Base-by-base conservation (phyloP, 2,797 vertebrate species). In the Malacoraja senta region DNA sequence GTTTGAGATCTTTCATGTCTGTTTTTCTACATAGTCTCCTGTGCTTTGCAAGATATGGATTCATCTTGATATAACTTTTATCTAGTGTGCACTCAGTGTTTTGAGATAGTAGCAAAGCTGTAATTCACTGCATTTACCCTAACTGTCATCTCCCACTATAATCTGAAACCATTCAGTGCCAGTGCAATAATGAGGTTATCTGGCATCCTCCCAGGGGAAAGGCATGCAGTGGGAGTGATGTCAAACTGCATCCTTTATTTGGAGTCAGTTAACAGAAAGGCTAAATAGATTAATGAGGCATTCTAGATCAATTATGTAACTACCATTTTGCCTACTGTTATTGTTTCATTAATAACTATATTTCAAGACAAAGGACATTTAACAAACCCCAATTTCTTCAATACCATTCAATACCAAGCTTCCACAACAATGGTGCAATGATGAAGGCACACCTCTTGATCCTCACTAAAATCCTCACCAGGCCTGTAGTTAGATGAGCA, bases 241-340 rank as follows among this genome's bases (percentile, higher is more conserved):
- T 61, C 84, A 88, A 88, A 88, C 61, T 65, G 61, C 84, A 88
- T 88, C 84, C 61, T 88, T 86, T 63, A 86, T 32, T 32, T n/a
- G 65, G 84, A 88, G n/a, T 32, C 29, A 88, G 84, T 91, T 71
- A 44, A 74, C 71, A 44, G 71, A 91, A 72, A 53, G 38, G 38
- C 68, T 13, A 53, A 91, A 74, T 10, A 72, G 90, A 91, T 35
- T 91, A 74, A 74, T 91, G 90, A 74, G 21, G 12, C 68, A 91
- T 91, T 74, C 90, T 74, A 91, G 90, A 53, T 53, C 90, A 74
- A 44, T 91, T 74, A 53, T 91, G 90, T 91, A 91, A 91, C 71
- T 74, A 74, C 71, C 38, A 21, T 24, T 91, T 86, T 65, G 32
- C 32, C 29, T 86, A 3, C 44, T 24, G 17, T 83, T 12, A 19